Conservation (phyloP, 2,113 vertebrate genomes). For the Crotalus horridus region DNA sequence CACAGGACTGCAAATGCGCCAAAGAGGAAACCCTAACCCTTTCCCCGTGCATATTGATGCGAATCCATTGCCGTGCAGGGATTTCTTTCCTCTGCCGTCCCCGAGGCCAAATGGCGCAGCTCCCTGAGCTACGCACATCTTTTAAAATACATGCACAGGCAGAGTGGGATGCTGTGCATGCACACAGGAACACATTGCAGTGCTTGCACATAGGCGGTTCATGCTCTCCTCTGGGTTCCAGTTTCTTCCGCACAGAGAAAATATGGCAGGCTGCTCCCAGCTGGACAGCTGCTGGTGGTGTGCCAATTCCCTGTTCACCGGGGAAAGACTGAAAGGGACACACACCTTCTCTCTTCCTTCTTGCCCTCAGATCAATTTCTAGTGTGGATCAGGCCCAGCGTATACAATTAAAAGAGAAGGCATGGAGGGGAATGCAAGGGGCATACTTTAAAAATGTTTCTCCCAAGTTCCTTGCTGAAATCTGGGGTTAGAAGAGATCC, state of each 20-base stretch:
- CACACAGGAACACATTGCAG: background rate
- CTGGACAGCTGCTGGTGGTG: background rate
- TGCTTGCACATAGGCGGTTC: background rate
- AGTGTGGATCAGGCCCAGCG: background rate
- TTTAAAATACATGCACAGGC: background rate
- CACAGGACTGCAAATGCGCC: background rate
- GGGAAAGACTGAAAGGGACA: background rate
- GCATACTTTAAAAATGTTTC: background rate
- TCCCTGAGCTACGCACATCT: background rate
- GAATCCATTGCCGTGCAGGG: background rate
- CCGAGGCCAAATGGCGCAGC: background rate
- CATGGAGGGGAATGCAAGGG: too few species aligned
- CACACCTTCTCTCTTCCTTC: background rate
- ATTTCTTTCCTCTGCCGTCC: too few species aligned
- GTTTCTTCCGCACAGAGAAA: conserved; percentile 15
- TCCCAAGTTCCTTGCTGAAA: background rate
- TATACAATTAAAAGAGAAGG: background rate
- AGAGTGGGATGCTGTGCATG: background rate
- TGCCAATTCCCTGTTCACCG: conserved; percentile 12
- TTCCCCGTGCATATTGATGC: background rate
- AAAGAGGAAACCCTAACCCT: background rate
- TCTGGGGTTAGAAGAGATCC: background rate
- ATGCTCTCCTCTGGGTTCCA: background rate
- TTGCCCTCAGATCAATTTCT: background rate
- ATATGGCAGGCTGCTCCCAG: background rate